These are phyloP conservation scores for Danionella dracula DNA, from an alignment of 2,797 vertebrate species.

Conservation along the genomic window DNA sequence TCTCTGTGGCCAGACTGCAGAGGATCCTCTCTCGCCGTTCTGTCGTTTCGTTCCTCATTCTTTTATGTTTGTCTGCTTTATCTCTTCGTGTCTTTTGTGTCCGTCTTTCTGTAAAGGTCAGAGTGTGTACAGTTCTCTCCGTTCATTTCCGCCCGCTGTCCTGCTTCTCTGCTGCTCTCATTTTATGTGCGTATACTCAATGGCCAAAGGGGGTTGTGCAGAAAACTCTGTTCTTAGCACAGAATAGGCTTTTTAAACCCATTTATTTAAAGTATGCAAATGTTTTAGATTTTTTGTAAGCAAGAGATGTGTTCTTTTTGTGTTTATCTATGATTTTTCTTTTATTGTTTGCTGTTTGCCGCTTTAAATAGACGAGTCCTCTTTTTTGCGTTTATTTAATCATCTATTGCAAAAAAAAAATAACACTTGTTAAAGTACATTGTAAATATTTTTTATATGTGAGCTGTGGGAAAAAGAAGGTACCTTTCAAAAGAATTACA, in stretches of 20 bases:
- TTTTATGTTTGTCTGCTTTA: not conserved
- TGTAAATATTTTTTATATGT: no score
- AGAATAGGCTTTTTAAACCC: not conserved
- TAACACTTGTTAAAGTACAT: no score
- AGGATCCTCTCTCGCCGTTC: not conserved
- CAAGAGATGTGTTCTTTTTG: no score
- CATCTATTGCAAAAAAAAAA: no score
- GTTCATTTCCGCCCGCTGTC: conserved; percentile 3
- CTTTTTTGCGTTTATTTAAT: no score
- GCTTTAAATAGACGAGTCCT: no score
- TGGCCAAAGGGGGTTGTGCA: conserved; percentile 50
- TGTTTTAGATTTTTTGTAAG: not conserved
- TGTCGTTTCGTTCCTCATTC: conserved; percentile 28
- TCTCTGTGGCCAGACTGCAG: conserved; percentile 33
- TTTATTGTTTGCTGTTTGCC: no score
- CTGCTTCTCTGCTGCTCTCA: not conserved
- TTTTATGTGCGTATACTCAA: conserved; percentile 56
- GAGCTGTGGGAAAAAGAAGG: no score
- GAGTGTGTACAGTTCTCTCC: conserved; percentile 38
- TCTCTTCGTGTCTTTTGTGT: conserved; percentile 40
- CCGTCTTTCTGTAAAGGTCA: conserved; percentile 16
- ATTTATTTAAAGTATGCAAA: not conserved
- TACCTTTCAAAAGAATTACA: no score
- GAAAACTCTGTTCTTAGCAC: no score
- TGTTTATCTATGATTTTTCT: no score